phyloP scores from a whole-genome alignment of 2,113 vertebrate species.

The Protobothrops flavoviridis region DNA sequence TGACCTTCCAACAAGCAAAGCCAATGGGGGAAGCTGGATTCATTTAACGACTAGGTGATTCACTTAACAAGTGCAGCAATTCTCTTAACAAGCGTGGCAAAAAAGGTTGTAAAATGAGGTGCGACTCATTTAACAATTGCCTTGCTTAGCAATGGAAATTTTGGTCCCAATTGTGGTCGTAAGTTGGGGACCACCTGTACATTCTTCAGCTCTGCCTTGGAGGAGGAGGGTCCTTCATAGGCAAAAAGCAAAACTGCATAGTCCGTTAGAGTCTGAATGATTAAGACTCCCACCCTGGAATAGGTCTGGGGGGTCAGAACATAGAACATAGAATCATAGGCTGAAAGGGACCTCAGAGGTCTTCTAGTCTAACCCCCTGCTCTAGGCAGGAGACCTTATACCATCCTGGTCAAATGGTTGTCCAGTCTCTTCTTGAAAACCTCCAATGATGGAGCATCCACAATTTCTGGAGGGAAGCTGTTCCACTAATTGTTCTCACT shows the following conservation, averaged over 20 bases:
- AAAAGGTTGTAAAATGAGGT: not conserved
- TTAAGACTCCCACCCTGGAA: not conserved
- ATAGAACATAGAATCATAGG: not conserved
- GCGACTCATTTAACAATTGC: not conserved
- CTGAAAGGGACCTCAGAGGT: too few species aligned
- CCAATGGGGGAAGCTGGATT: not conserved
- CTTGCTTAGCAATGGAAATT: not conserved
- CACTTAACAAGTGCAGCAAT: too few species aligned
- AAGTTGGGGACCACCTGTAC: not conserved
- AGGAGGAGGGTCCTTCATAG: not conserved
- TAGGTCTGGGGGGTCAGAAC: too few species aligned
- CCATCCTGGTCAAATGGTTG: not conserved
- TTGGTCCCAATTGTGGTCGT: not conserved
- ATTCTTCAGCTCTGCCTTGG: not conserved
- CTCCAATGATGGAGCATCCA: not conserved
- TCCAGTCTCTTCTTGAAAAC: not conserved
- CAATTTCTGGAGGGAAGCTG: not conserved
- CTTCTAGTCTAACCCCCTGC: not conserved
- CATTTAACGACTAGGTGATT: too few species aligned
- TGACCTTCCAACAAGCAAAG: not conserved
- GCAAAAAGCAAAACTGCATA: not conserved
- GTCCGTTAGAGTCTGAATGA: not conserved
- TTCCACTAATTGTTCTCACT: not conserved
- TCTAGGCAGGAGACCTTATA: not conserved
- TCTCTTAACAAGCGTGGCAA: not conserved